Base-by-base conservation (phyloP, 2,888 invertebrate species). In the Heliconius ismenius region DNA sequence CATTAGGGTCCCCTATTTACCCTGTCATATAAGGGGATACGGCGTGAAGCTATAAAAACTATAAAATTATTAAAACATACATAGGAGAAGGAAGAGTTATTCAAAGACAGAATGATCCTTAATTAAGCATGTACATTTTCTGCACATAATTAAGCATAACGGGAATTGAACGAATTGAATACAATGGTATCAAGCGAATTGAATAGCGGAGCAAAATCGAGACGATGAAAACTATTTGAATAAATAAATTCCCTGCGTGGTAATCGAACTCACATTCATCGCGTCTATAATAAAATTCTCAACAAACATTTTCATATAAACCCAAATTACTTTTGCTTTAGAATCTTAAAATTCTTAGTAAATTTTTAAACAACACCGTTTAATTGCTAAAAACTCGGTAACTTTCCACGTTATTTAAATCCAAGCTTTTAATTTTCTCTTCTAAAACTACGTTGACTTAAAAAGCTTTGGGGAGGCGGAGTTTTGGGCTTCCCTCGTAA, bases 351-450 rank as follows among this genome's bases (percentile, higher is more conserved):
- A 67, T 39, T 39, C 67, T 24, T 39, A 24, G 39, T 39, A 69
- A 69, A 28, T 32, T 70, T 58, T 49, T n/a, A 54, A 54, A 70
- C 18, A 32, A 58, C 58, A 70, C 70, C 15, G 9, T 24, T 67
- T 58, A 70, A 58, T 70, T 36, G 32, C 70, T 58, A n/a, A 32
- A 67, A 58, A 70, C 70, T 54, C 32, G 13, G 32, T 58, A 58
- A 70, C 15, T 70, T 69, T 39, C 6, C 28, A 54, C 28, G 54
- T 69, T 32, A 70, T 70, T 58, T 70, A 58, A 70, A 58, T 70
- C 15, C 11, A 32, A 70, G 70, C 70, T 70, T 70, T 58, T 58
- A 32, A 70, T 70, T 70, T 70, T 58, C 58, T 69, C 28, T 32
- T 28, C 63, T 32, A 26, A 18, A 58, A 58, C 32, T n/a, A 4